These are phyloP conservation scores for Drosophila eohydei DNA, from an alignment of 2,888 invertebrate species.

Conservation along the genomic window DNA sequence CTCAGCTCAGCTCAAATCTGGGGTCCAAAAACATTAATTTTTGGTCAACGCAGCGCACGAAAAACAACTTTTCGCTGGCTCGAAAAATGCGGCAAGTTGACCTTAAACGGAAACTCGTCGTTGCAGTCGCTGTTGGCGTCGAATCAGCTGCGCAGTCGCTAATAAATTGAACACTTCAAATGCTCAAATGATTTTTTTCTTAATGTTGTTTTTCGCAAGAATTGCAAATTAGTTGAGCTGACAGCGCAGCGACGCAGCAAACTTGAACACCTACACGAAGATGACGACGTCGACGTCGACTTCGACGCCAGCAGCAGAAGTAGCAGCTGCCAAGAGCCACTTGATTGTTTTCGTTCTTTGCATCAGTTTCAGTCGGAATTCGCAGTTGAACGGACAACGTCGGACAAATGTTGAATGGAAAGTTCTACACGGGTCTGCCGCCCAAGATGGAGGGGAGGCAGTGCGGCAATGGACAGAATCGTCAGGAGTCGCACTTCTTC, in stretches of 20 bases:
- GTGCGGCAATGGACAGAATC: slow-evolving; percentile 70
- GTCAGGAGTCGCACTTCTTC: slow-evolving; percentile 84
- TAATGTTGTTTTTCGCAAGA: slow-evolving; percentile 69
- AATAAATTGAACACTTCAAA: slow-evolving; percentile 68
- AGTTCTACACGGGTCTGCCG: slow-evolving; percentile 84
- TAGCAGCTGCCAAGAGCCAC: slow-evolving; percentile 34
- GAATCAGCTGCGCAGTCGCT: slow-evolving; percentile 38
- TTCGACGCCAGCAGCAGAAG: slow-evolving; percentile 22
- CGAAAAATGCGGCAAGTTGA: slow-evolving; percentile 75
- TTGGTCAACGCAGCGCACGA: slow-evolving; percentile 65
- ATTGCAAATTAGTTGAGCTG: slow-evolving; percentile 76
- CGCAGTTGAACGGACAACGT: slow-evolving; percentile 45
- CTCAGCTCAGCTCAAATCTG: slow-evolving; percentile 16
- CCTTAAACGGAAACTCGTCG: slow-evolving; percentile 79
- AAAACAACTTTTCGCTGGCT: slow-evolving; percentile 72
- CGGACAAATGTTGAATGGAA: slow-evolving; percentile 83
- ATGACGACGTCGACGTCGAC: slow-evolving; percentile 43
- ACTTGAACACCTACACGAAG: slow-evolving; percentile 71
- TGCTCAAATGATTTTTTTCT: slow-evolving; percentile 39
- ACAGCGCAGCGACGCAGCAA: slow-evolving; percentile 25
- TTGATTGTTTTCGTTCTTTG: slow-evolving; percentile 62
- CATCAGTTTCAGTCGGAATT: slow-evolving; percentile 61
- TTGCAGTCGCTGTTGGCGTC: slow-evolving; percentile 41
- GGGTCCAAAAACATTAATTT: slow-evolving; percentile 56
- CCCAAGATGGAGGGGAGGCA: slow-evolving; percentile 83